Base-by-base conservation (phyloP, 2,797 vertebrate species). In the Gymnothorax javanicus region DNA sequence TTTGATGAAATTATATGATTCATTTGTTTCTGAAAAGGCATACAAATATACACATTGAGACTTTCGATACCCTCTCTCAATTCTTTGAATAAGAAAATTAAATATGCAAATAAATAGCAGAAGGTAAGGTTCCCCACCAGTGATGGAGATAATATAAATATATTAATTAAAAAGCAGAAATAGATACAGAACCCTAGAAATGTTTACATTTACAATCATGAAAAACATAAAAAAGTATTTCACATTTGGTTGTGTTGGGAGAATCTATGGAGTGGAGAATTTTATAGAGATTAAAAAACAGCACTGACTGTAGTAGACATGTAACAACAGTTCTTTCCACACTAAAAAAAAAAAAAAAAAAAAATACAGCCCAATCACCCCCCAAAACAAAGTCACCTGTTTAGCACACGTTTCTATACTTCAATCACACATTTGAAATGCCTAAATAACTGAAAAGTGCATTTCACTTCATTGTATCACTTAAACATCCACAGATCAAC, bases 391-490 rank as follows among this genome's bases (percentile, higher is more conserved):
- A 43, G 56, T 58, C 71, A 62, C 57, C 93, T 94, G 90, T 90
- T 91, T 82, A 93, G 75, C 73, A 89, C 92, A 93, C 91, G 90
- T 93, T 90, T 95, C 96, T 97, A 98, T 98, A 99, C 98, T 99
- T 97, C 99, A 97, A 95, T 97, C 96, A 91, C 95, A 97, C 97
- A 96, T 97, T 97, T 96, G 97, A 97, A 97, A 98, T 97, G 96
- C 95, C 96, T 96, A 95, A 1, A 93, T 97, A 97, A 97, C 96
- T 92, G 96, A 97, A 98, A 97, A 97, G 95, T 97, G 97, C 95
- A 95, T 96, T 96, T 97, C 94, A 97, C 95, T 94, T 96, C 96
- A 96, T 83, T 94, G 93, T 94, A 95, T 93, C 1, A 50, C 17
- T 43, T 8, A 33, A 73, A 27, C 97, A 94, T 97, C 97, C 97